phyloP scores from a whole-genome alignment of 2,888 invertebrate species.

The Ophioninae sp. region DNA sequence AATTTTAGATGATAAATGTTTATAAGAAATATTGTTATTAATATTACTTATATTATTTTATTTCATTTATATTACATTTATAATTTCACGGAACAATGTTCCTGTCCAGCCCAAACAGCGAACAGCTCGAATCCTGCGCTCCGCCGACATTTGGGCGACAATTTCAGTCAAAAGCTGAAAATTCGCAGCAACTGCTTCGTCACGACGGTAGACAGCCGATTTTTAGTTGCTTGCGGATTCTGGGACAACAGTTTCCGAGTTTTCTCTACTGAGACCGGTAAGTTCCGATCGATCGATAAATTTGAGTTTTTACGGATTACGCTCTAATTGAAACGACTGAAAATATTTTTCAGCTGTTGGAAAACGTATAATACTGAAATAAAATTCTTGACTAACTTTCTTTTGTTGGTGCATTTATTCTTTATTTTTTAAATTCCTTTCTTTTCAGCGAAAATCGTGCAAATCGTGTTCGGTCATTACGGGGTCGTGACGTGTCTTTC shows the following conservation, averaged over 20 bases:
- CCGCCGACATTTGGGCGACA: slow-evolving; percentile 96
- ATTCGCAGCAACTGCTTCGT: slow-evolving; percentile 98
- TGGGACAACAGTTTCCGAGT: slow-evolving; percentile 99
- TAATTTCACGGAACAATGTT: slow-evolving; percentile 42
- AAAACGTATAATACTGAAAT: too few relatives aligned
- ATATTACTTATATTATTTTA: background rate
- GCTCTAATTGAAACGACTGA: background rate
- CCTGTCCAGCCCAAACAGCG: slow-evolving; percentile 86
- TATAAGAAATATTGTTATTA: background rate
- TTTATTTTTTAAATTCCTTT: background rate
- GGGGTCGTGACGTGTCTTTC: slow-evolving; percentile 99
- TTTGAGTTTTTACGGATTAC: background rate
- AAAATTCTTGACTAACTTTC: too few relatives aligned
- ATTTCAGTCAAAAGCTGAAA: slow-evolving; percentile 98
- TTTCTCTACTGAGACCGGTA: slow-evolving; percentile 97
- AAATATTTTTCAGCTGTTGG: too few relatives aligned
- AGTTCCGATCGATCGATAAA: background rate
- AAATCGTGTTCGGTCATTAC: slow-evolving; percentile 99
- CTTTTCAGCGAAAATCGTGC: slow-evolving; percentile 94
- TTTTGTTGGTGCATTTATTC: background rate
- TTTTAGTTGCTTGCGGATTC: slow-evolving; percentile 98
- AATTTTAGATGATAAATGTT: too few relatives aligned
- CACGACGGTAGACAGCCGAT: slow-evolving; percentile 98
- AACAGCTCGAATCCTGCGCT: slow-evolving; percentile 89
- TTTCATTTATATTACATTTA: background rate